phyloP scores from a whole-genome alignment of 1,140 invertebrate species.

The Heliothis subflexa region DNA sequence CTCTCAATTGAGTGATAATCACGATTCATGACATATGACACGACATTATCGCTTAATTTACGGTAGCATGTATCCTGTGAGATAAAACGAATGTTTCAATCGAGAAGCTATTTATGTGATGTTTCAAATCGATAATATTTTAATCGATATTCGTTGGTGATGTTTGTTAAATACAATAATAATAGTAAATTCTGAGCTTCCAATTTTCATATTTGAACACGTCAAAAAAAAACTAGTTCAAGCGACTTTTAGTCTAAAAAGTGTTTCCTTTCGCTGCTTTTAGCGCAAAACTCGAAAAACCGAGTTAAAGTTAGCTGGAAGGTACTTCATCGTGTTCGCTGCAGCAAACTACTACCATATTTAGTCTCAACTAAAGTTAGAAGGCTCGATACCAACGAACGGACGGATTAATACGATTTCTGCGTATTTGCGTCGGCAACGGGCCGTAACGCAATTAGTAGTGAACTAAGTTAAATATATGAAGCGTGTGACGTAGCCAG shows the following conservation, averaged over 20 bases:
- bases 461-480: slow-evolving; percentile 44
- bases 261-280: too few relatives aligned
- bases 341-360: slow-evolving; percentile 15
- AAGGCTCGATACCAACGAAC: slow-evolving; percentile 16
- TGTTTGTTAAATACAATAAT: too few relatives aligned
- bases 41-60: neutral
- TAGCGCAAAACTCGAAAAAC: too few relatives aligned
- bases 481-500: slow-evolving; percentile 33
- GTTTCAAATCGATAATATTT: neutral
- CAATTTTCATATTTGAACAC: too few relatives aligned
- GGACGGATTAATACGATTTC: slow-evolving; percentile 40
- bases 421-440: slow-evolving; percentile 44
- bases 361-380: slow-evolving; percentile 24
- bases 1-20: neutral
- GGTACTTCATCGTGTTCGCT: neutral
- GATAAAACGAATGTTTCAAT: too few relatives aligned
- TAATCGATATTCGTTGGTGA: too few relatives aligned
- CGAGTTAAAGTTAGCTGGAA: too few relatives aligned
- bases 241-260: too few relatives aligned
- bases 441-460: slow-evolving; percentile 37
- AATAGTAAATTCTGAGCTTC: too few relatives aligned
- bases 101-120: neutral
- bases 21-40: neutral
- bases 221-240: too few relatives aligned
- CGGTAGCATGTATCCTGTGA: neutral